A percentile compares a stretch with the other conserved stretches of the same genome.
phyloP scores from a whole-genome alignment of 2,888 invertebrate species.

The Drosophila antonietae region DNA sequence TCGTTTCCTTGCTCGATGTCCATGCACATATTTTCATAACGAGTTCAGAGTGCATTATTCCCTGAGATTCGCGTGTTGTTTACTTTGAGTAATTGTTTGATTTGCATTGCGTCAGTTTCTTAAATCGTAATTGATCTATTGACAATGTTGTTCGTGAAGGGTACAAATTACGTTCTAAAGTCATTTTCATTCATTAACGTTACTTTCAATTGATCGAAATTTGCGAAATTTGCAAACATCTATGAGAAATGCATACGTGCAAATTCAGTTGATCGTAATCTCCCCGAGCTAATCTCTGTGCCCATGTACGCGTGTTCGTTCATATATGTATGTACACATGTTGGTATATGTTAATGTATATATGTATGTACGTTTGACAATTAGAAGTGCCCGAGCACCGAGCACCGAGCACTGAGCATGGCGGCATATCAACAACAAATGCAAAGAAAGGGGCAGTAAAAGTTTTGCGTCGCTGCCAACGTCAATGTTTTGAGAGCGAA shows the following conservation, averaged over 20 bases:
- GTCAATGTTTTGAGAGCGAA: constrained; percentile 14
- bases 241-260: constrained; percentile 26
- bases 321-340: neutral
- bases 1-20: constrained; percentile 20
- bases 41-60: constrained; percentile 12
- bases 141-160: constrained; percentile 18
- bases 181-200: constrained; percentile 24
- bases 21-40: neutral
- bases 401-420: neutral
- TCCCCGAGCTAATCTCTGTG: constrained; percentile 2
- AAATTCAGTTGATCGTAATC: constrained; percentile 11
- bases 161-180: constrained; percentile 1
- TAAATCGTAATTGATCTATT: constrained; percentile 33
- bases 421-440: constrained; percentile 16
- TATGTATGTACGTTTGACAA: neutral
- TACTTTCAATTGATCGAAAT: constrained; percentile 16
- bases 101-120: constrained; percentile 2
- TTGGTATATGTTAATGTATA: neutral
- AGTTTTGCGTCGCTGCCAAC: constrained; percentile 49
- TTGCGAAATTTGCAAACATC: constrained; percentile 13
- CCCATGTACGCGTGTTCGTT: neutral
- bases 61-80: neutral
- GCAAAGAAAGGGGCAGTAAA: constrained; percentile 31
- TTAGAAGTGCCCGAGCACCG: neutral
- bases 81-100: constrained; percentile 15